Base-by-base conservation (phyloP, 1,140 invertebrate genomes). In the Lanistes nyassanus region DNA sequence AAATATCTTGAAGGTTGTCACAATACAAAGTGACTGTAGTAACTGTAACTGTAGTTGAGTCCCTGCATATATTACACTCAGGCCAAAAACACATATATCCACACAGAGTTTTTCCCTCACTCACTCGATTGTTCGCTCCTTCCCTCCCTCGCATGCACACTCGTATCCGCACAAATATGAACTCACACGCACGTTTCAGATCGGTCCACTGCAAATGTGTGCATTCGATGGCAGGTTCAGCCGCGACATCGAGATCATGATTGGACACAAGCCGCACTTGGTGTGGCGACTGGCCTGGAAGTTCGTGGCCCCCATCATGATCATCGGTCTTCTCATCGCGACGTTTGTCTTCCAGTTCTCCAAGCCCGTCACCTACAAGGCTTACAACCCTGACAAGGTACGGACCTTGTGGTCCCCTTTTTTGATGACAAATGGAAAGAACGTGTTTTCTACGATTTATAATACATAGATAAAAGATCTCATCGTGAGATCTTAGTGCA, bases 241-340 rank as follows among this genome's bases (percentile, higher is more conserved):
- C 11, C 75, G 84, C 47, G 88, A 90, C 60, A 82, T 87, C 2
- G 77, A 82, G 60, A 66, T 79, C 21, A 87, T 87, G 86, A 86
- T 87, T 55, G 86, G 86, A 13, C 76, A 76, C 66, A 75, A 76
- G 36, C 84, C 85, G 23, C 66, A 77, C 42, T 64, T 79, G 0
- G 83, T 80, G 74, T 87, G 85, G 85, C 81, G 80, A 53, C 74
- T 85, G 2, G 72, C 80, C 23, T 87, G 86, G 86, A 84, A 83
- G 74, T 83, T 83, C 76, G 64, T 87, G 3, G 79, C 86, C 13
- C 86, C 86, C 16, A 42, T 84, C 34, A 58, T 85, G 29, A 85
- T 87, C 21, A 53, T 79, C 4, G 66, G 68, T 23, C 75, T 86
- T 6, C 73, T 86, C 0, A 47, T 82, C n/a, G 76, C 84, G 39